These are phyloP conservation scores for Saguinus midas DNA, from an alignment of 2,113 vertebrate species.

Conservation along the genomic window DNA sequence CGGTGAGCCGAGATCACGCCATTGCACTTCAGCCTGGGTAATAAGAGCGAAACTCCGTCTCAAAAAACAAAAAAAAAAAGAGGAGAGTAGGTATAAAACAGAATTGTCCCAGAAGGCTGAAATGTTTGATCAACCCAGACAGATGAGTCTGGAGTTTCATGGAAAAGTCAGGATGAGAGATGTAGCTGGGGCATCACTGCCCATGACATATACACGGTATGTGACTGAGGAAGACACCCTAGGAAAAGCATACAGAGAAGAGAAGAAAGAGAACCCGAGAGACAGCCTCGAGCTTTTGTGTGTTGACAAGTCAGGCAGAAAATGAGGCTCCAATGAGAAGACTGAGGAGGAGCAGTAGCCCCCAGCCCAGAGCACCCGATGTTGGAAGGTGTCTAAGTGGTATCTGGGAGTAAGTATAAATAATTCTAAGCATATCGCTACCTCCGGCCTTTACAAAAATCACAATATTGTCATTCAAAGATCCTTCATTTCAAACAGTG, in stretches of 20 bases:
- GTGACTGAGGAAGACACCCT: neutral
- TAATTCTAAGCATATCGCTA: neutral
- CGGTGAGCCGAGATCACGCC: no score
- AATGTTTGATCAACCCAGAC: neutral
- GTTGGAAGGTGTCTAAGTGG: neutral
- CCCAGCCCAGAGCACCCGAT: neutral
- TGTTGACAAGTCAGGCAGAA: neutral
- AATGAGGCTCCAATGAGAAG: neutral
- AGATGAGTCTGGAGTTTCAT: neutral
- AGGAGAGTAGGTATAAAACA: neutral
- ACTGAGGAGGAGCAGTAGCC: neutral
- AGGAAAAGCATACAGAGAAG: neutral
- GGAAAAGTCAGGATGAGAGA: neutral
- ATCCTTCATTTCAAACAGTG: neutral
- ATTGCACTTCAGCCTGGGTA: no score
- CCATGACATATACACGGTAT: neutral
- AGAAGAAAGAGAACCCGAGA: neutral
- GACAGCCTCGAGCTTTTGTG: neutral
- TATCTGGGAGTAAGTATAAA: neutral
- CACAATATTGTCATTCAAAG: neutral
- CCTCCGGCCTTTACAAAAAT: neutral
- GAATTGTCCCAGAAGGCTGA: neutral
- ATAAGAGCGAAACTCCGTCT: no score
- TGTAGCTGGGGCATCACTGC: neutral
- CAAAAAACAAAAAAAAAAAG: no score